A percentile compares a stretch with the other conserved stretches of the same genome.
Conservation (phyloP, 2,888 invertebrate species). For the Eristalis intricaria region DNA sequence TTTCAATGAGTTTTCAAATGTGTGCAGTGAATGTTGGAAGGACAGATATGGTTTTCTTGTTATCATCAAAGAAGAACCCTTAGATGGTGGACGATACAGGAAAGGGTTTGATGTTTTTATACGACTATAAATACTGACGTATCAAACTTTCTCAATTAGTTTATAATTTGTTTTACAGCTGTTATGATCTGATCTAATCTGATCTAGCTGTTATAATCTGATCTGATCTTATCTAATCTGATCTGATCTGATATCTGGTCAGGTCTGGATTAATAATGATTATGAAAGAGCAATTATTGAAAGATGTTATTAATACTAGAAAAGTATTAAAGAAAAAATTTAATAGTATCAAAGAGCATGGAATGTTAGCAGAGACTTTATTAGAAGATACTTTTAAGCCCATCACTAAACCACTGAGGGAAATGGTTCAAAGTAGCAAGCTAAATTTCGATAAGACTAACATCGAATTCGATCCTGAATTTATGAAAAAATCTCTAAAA, state of each 20-base stretch:
- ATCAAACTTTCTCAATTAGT: too few relatives aligned
- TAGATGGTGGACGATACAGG: constrained; percentile 75
- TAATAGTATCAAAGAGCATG: neutral
- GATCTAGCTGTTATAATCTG: too few relatives aligned
- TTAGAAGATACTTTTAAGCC: constrained; percentile 27
- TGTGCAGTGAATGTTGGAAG: constrained; percentile 76
- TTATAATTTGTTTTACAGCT: constrained; percentile 8
- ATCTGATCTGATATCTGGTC: constrained; percentile 6
- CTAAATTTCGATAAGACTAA: neutral
- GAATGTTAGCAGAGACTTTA: neutral
- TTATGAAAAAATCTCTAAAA: neutral
- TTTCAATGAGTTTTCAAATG: constrained; percentile 74
- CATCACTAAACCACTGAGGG: constrained; percentile 22
- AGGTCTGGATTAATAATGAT: neutral
- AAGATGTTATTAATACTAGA: neutral
- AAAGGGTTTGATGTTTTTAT: constrained; percentile 74
- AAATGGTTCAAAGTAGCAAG: constrained; percentile 14
- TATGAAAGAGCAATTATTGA: too few relatives aligned
- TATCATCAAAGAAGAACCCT: constrained; percentile 74
- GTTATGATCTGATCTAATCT: neutral
- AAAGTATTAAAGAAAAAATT: neutral
- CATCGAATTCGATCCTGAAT: neutral
- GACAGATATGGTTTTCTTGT: constrained; percentile 75
- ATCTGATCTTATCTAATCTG: too few relatives aligned
- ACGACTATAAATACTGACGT: neutral